Evolutionary conservation across 2,888 invertebrate genomes (phyloP).

Genomic region (Hyppa rectilinea): DNA sequence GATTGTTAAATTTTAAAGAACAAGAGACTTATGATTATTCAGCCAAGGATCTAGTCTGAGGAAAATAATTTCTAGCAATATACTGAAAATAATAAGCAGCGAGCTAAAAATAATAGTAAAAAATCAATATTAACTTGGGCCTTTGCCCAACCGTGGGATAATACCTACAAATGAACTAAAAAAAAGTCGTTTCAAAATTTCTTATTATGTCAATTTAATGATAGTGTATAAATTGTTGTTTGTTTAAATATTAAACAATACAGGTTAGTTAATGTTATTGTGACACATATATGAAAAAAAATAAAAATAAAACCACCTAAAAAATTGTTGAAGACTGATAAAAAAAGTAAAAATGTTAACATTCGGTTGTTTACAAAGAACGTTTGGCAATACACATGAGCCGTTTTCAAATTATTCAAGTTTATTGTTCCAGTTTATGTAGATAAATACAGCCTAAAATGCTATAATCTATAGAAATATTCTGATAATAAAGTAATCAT

Average conservation of each 20-base stretch:
- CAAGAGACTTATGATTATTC: constrained; percentile 6
- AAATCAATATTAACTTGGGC: too few relatives aligned
- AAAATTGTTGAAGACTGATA: neutral
- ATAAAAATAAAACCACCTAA: neutral
- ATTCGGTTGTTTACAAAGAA: constrained; percentile 35
- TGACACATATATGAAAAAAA: neutral
- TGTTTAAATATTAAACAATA: too few relatives aligned
- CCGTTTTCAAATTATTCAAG: neutral
- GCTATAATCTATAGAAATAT: constrained; percentile 22
- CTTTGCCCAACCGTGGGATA: too few relatives aligned
- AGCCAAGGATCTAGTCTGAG: neutral
- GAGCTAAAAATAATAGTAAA: too few relatives aligned
- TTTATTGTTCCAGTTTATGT: constrained; percentile 16
- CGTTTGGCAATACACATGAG: neutral
- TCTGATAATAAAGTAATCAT: constrained; percentile 18
- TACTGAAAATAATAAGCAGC: accelerated
- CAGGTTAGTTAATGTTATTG: neutral
- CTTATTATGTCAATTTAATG: too few relatives aligned
- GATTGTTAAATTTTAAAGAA: constrained; percentile 21
- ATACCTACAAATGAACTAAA: too few relatives aligned
- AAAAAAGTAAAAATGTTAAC: constrained; percentile 5
- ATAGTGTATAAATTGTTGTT: too few relatives aligned
- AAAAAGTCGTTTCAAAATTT: too few relatives aligned
- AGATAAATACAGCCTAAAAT: constrained; percentile 25
- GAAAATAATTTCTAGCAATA: accelerated